Evolutionary conservation across 2,888 invertebrate genomes (phyloP).

Genomic region (Allolobophora icterica): DNA sequence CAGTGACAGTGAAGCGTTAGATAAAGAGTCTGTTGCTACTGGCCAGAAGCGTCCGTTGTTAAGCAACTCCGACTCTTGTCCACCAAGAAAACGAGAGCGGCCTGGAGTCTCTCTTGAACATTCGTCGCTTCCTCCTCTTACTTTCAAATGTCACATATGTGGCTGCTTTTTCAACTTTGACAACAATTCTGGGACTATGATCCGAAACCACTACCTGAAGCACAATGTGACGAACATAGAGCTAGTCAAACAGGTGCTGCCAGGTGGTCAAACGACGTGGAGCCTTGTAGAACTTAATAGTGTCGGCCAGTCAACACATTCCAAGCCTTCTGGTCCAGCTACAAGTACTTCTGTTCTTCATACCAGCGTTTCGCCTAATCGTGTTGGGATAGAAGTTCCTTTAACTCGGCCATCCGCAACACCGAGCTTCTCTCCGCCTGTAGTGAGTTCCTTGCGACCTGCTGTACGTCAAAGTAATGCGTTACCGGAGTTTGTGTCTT

Average conservation of each 20-base stretch:
- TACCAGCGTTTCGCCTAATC: background rate
- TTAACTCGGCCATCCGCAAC: background rate
- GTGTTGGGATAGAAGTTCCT: background rate
- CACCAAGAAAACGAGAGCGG: background rate
- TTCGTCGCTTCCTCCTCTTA: background rate
- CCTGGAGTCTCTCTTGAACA: background rate
- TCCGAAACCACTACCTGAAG: background rate
- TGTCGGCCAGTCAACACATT: background rate
- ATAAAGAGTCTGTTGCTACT: background rate
- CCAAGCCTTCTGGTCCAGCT: background rate
- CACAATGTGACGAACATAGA: constrained; percentile 27
- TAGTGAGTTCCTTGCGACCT: background rate
- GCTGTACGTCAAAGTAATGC: background rate
- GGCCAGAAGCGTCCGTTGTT: background rate
- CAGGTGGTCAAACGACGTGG: background rate
- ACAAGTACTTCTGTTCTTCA: background rate
- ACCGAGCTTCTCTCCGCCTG: background rate
- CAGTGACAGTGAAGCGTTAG: background rate
- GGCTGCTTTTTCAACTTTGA: background rate
- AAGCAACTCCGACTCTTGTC: background rate
- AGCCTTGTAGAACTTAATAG: background rate
- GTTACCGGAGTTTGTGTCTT: background rate
- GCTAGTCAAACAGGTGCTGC: background rate
- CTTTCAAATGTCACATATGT: constrained; percentile 24
- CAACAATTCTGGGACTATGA: background rate